Conservation (phyloP, 1,140 invertebrate genomes). For the Eciton burchellii region DNA sequence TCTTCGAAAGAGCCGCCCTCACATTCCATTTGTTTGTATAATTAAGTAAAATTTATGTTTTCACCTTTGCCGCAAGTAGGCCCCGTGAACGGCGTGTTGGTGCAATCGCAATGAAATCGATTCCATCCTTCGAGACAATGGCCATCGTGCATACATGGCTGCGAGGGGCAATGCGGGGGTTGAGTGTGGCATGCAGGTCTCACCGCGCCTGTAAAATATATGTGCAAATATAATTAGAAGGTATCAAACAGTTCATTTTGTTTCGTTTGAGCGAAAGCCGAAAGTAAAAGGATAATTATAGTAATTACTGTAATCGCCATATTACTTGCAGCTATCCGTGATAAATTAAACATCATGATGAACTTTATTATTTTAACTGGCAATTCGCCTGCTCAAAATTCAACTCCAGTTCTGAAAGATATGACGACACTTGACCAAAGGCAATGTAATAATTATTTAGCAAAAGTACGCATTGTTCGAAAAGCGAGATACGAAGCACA, state of each 20-base stretch:
- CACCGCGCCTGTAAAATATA: conserved; percentile 90
- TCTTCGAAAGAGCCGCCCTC: neutral
- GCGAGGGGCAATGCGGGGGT: conserved; percentile 91
- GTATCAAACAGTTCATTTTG: neutral
- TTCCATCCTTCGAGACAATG: conserved; percentile 98
- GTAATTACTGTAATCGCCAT: neutral
- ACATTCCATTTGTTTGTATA: neutral
- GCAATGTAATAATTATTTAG: too few relatives aligned
- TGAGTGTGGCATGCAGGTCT: conserved; percentile 94
- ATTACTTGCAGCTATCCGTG: too few relatives aligned
- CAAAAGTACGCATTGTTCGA: too few relatives aligned
- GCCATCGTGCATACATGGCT: conserved; percentile 96
- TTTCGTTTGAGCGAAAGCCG: neutral
- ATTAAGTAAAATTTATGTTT: neutral
- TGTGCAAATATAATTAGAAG: neutral
- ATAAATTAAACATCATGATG: too few relatives aligned
- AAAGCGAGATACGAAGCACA: too few relatives aligned
- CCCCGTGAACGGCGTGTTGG: conserved; percentile 94
- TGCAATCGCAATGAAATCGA: conserved; percentile 97
- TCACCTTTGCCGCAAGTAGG: conserved; percentile 96
- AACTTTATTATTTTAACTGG: too few relatives aligned
- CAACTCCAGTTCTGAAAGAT: too few relatives aligned
- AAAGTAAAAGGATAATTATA: conserved; percentile 4
- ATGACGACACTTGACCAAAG: too few relatives aligned
- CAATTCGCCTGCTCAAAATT: too few relatives aligned